Evolutionary conservation across 1,140 invertebrate genomes (phyloP).

Genomic region (Leptinotarsa lineolata): DNA sequence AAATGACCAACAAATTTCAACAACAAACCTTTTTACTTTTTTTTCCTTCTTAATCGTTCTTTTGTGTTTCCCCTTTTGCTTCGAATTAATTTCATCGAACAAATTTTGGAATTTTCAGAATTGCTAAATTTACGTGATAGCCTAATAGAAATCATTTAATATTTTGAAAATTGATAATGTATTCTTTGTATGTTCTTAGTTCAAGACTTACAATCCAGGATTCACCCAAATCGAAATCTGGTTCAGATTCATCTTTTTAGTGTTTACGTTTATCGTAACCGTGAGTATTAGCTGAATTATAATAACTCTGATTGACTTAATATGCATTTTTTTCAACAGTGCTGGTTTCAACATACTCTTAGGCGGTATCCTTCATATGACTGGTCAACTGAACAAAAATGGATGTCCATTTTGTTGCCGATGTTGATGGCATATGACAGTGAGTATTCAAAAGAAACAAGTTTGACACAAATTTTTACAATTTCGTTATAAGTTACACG

Average conservation of each 20-base stretch:
- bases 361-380: conserved; percentile 86
- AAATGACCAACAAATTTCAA: too few species aligned
- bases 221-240: conserved; percentile 97
- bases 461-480: too few species aligned
- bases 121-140: too few species aligned
- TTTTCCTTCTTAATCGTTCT: too few species aligned
- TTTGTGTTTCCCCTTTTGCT: too few species aligned
- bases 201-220: conserved; percentile 92
- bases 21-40: too few species aligned
- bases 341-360: conserved; percentile 87
- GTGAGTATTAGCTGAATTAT: conserved; percentile 64
- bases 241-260: conserved; percentile 91
- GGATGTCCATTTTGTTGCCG: conserved; percentile 90
- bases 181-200: conserved; percentile 66
- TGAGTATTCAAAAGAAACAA: conserved; percentile 60
- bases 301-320: background rate
- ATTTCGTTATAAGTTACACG: too few species aligned
- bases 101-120: too few species aligned
- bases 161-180: background rate
- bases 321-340: conserved; percentile 64
- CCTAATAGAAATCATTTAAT: too few species aligned
- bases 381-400: conserved; percentile 98
- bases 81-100: too few species aligned
- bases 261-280: conserved; percentile 83
- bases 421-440: conserved; percentile 90